These are phyloP conservation scores for Temnothorax longispinosus DNA, from an alignment of 1,140 invertebrate genomes.

Conservation along the genomic window DNA sequence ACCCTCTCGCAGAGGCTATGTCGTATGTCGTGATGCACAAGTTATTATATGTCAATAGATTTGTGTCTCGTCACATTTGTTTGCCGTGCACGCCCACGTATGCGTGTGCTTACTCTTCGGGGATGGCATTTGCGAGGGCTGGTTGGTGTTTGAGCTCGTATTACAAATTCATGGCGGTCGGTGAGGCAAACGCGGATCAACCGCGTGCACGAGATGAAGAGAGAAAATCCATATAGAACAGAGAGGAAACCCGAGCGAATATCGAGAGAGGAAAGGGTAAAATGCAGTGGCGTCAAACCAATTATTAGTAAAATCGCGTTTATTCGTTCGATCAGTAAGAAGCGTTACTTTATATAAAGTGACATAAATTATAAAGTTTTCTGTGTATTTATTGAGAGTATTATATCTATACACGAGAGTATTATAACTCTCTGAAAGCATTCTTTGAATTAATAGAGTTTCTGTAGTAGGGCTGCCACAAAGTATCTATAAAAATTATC, in stretches of 20 bases:
- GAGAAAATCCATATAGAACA: conserved; percentile 43
- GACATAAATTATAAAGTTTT: neutral
- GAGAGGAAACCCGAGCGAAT: conserved; percentile 9
- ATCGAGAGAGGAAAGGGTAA: conserved; percentile 27
- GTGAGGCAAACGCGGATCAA: conserved; percentile 56
- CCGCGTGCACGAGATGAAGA: conserved; percentile 9
- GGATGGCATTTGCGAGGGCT: conserved; percentile 52
- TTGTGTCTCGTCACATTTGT: conserved; percentile 40
- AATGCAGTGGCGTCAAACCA: conserved; percentile 61
- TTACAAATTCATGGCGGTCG: conserved; percentile 58
- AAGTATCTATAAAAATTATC: neutral
- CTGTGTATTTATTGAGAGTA: neutral
- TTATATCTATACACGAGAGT: neutral
- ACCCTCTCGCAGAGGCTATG: conserved; percentile 71
- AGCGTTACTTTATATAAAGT: neutral
- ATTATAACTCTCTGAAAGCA: neutral
- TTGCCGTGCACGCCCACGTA: neutral
- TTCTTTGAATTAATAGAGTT: neutral
- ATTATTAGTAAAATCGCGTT: conserved; percentile 19
- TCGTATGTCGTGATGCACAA: neutral
- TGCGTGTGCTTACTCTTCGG: neutral
- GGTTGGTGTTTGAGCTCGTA: conserved; percentile 65
- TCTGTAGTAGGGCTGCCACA: neutral
- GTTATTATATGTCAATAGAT: conserved; percentile 28
- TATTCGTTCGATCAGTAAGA: neutral